These are phyloP conservation scores for Lobophora halterata DNA, from an alignment of 2,888 invertebrate species.

Conservation along the genomic window DNA sequence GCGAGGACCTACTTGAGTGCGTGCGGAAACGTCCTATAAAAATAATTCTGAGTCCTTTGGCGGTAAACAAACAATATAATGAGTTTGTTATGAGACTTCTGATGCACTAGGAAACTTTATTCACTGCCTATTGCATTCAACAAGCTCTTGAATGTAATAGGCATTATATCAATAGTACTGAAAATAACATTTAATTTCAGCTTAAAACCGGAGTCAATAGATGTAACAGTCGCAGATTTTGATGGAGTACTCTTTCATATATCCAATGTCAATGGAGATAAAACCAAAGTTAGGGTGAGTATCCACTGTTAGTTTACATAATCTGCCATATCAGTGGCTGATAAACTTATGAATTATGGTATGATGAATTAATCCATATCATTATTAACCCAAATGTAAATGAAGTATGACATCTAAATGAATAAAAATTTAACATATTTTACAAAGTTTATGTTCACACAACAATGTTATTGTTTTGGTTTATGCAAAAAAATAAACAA, in stretches of 20 bases:
- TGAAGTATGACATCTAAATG: background rate
- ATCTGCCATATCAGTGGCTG: too few species aligned
- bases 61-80: conserved; percentile 61
- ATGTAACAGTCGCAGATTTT: conserved; percentile 97
- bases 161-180: too few species aligned
- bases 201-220: conserved; percentile 96
- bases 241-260: conserved; percentile 99
- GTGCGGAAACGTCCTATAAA: conserved; percentile 68
- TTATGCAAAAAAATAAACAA: conserved; percentile 20
- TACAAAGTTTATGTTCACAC: background rate
- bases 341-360: too few species aligned
- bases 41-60: conserved; percentile 63
- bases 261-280: conserved; percentile 97
- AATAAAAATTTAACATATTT: background rate
- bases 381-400: too few species aligned
- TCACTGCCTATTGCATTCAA: conserved; percentile 7
- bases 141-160: too few species aligned
- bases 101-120: conserved; percentile 30
- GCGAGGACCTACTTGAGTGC: conserved; percentile 46
- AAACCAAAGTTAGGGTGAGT: conserved; percentile 97
- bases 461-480: conserved; percentile 20
- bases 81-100: conserved; percentile 42
- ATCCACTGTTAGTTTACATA: conserved; percentile 1
- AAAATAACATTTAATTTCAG: conserved; percentile 85
- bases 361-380: too few species aligned